Base-by-base conservation (phyloP, 2,113 vertebrate genomes). In the Xenopus laevis region DNA sequence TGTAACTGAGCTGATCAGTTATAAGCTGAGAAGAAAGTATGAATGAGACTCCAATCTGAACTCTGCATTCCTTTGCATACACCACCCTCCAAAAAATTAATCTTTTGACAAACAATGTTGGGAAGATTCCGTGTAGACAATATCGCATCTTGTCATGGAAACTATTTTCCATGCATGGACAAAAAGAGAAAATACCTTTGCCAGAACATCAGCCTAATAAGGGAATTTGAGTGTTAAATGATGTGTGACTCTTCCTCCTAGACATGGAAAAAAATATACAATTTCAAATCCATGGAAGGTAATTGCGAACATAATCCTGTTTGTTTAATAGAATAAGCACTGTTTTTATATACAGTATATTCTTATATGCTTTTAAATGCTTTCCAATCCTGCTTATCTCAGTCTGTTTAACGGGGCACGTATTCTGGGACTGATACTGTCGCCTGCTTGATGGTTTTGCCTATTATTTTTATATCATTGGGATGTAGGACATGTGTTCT, bases 151-250 rank as follows among this genome's bases (percentile, higher is more conserved):
- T 79, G 71, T 66, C 58, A 57, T 65, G 74, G 23, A 82, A 83
- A 82, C 73, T 77, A 67, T 81, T 88, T 86, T 85, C 84, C 83
- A 74, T 81, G 77, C 75, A 80, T 78, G 79, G 88, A 87, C 71
- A 84, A 79, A 27, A 83, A 82, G 79, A 84, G 78, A 82, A 82
- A 52, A 12, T 78, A 75, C 57, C 44, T 65, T 79, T 80, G 80
- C 80, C 85, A 88, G 84, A 79, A 78, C 64, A 71, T 58, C 11
- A 0, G 80, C 78, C 81, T 88, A 84, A 82, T 83, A 80, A 80
- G 77, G 3, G 16, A 73, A 0, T 2, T 82, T 80, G 82, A 83
- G 77, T 81, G 65, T 79, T 82, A 81, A 82, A 57, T 80, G 80
- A 86, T 9, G 27, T 80, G 78, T 10, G 68, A 84, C 68, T 11